A percentile compares a stretch with the other conserved stretches of the same genome.
Conservation (phyloP, 2,888 invertebrate genomes). For the Epirrhoe tristata region DNA sequence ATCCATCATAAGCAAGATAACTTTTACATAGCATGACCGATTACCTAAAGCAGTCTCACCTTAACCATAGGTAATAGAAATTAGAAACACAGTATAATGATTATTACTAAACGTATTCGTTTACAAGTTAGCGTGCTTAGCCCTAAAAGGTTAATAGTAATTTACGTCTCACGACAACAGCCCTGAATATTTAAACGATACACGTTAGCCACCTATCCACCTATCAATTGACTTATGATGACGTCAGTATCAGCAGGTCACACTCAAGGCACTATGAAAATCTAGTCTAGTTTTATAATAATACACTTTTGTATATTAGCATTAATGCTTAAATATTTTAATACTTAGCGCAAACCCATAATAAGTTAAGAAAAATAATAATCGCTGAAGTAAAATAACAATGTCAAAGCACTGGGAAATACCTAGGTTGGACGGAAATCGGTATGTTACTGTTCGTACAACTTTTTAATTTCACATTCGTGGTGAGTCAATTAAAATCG, state of each 20-base stretch:
- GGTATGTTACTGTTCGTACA: too few species aligned
- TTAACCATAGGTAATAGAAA: too few species aligned
- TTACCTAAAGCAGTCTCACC: too few species aligned
- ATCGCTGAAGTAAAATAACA: too few species aligned
- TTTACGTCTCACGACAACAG: slow-evolving; percentile 58
- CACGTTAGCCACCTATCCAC: slow-evolving; percentile 53
- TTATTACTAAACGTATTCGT: slow-evolving; percentile 22
- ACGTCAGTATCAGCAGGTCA: slow-evolving; percentile 61
- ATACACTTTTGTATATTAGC: too few species aligned
- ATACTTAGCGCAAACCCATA: not conserved
- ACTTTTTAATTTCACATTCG: too few species aligned
- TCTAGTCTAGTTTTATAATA: not conserved
- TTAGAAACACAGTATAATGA: not conserved
- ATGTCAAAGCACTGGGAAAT: too few species aligned
- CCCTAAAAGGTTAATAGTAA: slow-evolving; percentile 61
- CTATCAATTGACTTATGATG: slow-evolving; percentile 55
- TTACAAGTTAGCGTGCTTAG: slow-evolving; percentile 51
- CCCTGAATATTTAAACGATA: slow-evolving; percentile 67
- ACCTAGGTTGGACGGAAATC: too few species aligned
- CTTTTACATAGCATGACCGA: too few species aligned
- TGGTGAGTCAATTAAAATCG: not conserved
- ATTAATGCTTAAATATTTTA: too few species aligned
- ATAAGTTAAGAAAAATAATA: not conserved
- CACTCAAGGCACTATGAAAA: not conserved
- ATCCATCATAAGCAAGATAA: too few species aligned